Percentiles rank a stretch among this genome's conserved stretches.
These are phyloP conservation scores for Apodemus sylvaticus DNA, from an alignment of 2,113 vertebrate species.

Conservation along the genomic window DNA sequence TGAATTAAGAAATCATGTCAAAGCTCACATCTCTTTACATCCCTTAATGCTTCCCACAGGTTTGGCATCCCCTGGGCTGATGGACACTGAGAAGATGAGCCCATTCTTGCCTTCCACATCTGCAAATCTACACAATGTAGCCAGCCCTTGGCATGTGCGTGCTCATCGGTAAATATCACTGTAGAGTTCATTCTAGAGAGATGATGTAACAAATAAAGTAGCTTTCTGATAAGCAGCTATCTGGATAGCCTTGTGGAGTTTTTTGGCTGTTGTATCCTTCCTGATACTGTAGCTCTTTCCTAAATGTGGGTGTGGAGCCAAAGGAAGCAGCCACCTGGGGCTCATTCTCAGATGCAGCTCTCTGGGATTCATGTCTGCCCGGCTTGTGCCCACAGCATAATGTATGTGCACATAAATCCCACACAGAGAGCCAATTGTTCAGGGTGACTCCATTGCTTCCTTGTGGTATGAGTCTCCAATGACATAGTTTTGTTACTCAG, in stretches of 20 bases:
- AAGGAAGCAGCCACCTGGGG: neutral
- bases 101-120: neutral
- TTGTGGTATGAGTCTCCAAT: neutral
- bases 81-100: constrained; percentile 54
- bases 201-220: constrained; percentile 17
- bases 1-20: neutral
- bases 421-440: too few species aligned
- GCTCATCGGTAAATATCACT: neutral
- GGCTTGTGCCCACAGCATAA: neutral
- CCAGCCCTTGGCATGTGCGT: neutral
- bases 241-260: fast-evolving
- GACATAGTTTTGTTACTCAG: neutral
- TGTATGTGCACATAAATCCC: neutral
- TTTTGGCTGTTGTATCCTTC: neutral
- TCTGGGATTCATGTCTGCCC: neutral
- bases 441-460: neutral
- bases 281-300: neutral
- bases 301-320: neutral
- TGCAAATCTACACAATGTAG: fast-evolving
- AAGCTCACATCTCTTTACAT: neutral
- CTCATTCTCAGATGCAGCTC: neutral
- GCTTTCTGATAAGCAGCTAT: neutral
- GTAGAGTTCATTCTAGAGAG: neutral
- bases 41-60: constrained; percentile 71
- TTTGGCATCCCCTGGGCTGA: constrained; percentile 45